Evolutionary conservation across 2,888 invertebrate species (phyloP), one percentile per base, ranked within the genome.

Genomic region (Beris morrisii): DNA sequence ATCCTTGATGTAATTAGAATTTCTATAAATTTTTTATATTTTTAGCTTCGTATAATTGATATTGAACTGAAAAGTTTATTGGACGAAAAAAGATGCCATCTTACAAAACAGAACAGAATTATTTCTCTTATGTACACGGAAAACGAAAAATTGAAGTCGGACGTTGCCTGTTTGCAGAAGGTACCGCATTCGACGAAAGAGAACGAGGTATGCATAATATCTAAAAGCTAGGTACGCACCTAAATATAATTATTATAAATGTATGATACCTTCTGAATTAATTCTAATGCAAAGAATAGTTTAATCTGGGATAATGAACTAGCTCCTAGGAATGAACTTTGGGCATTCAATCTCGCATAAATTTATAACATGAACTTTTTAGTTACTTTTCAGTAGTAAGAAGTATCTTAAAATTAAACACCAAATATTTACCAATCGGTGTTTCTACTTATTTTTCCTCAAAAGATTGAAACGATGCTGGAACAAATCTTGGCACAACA

Each of bases 91-190:
- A 72, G 74, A 0, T 79, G 77, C 64, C 75, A 77, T 4, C 66
- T 78, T 2, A 77, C 78, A 53, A 80, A 79, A 67, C 78, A 80
- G 61, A 77, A 78, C 69, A 76, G 76, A 68, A 74, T 80, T 70
- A 79, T 81, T 9, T 74, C 73, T 43, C 74, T 76, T 0, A 71
- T 81, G 43, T 78, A 79, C 69, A 68, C 75, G 64, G 81, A 81
- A 44, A 76, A 78, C 65, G 73, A 76, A n/a, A 73, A 74, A 28
- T 69, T 80, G 0, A 74, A 75, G 58, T 73, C 73, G 9, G 76
- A 78, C 68, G 77, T 80, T 15, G 72, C 72, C 43, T 75, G 74
- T 0, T 70, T 80, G 13, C 75, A 78, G 64, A 73, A 75, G 28
- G 81, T 30, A 22, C 53, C 15, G 9, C 44, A 44, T 30, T 15